Evolutionary conservation across 2,888 invertebrate genomes (phyloP), one percentile per base, ranked within the genome.

Genomic region (Gryllus longicercus): DNA sequence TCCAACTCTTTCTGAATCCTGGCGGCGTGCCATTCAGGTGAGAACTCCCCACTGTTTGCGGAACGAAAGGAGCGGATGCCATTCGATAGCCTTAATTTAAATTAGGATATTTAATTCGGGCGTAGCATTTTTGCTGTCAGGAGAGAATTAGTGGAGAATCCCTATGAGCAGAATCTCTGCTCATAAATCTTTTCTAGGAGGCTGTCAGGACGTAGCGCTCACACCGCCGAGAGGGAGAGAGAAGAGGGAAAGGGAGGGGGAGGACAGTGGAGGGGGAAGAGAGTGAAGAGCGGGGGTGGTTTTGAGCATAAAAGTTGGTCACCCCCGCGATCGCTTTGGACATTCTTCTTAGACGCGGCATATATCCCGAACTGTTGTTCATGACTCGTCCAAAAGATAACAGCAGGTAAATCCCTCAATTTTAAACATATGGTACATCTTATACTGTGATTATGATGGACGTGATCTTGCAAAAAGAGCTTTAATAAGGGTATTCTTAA

Each of bases 101-200:
- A 63, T 63, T 63, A 63, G n/a, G 14, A 63, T 63, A 63, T 63
- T 63, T 63, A 63, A 63, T 63, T 63, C 63, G 63, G n/a, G n/a
- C 63, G 16, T 63, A 63, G 63, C 63, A 63, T 63, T 63, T 21
- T 63, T 63, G 63, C 63, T 63, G 63, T 63, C 63, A 63, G 16
- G 63, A 63, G n/a, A 63, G 63, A 63, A 63, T 63, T 63, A 63
- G 63, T 63, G 16, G 63, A 63, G 63, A 63, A 63, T 63, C 63
- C 63, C n/a, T 63, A 12, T 63, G 14, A 16, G 63, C 5, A 63
- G 8, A 63, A 63, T 18, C 63, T 63, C 63, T 14, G 63, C 63
- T 63, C 63, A n/a, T 63, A 63, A 63, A 63, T 63, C 63, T 63
- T 63, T 8, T 63, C 63, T n/a, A 63, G 63, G 63, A 63, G n/a